Conservation (phyloP, 2,888 invertebrate genomes). For the Microplitis manilae region DNA sequence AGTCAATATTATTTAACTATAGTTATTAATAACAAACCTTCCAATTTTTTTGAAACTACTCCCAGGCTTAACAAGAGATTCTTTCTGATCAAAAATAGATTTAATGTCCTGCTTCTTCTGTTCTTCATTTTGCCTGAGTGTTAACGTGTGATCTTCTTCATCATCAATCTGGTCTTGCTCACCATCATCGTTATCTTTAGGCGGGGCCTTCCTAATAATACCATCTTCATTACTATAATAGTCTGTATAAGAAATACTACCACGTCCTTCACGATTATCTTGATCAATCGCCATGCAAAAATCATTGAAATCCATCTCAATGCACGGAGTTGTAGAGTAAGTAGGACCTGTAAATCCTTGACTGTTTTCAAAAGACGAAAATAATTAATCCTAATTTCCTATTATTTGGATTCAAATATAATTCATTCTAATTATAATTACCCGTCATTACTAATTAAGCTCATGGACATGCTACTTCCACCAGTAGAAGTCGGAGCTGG, state of each 20-base stretch:
- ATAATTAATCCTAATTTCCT: conserved; percentile 26
- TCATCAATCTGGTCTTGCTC: conserved; percentile 60
- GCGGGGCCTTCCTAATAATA: conserved; percentile 61
- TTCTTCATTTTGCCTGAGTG: conserved; percentile 65
- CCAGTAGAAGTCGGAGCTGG: conserved; percentile 76
- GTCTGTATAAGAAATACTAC: conserved; percentile 70
- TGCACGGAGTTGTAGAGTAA: conserved; percentile 73
- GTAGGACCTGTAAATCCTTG: conserved; percentile 70
- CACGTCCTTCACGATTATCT: conserved; percentile 63
- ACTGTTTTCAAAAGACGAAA: conserved; percentile 46
- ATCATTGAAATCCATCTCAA: conserved; percentile 74
- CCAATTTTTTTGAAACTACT: conserved; percentile 67
- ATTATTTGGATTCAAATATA: no score
- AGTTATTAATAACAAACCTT: conserved; percentile 55
- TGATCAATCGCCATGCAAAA: conserved; percentile 66
- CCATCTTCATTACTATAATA: conserved; percentile 70
- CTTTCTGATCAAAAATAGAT: conserved; percentile 60
- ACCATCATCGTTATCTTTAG: conserved; percentile 50
- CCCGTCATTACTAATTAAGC: conserved; percentile 78
- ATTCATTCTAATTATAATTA: conserved; percentile 54
- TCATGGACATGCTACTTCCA: conserved; percentile 78
- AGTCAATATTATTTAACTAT: not conserved
- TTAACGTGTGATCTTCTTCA: conserved; percentile 69
- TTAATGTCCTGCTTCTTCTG: conserved; percentile 68
- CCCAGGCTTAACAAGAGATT: conserved; percentile 52